These are phyloP conservation scores for Cecidostiba fungosa DNA, from an alignment of 2,888 invertebrate genomes.

Conservation along the genomic window DNA sequence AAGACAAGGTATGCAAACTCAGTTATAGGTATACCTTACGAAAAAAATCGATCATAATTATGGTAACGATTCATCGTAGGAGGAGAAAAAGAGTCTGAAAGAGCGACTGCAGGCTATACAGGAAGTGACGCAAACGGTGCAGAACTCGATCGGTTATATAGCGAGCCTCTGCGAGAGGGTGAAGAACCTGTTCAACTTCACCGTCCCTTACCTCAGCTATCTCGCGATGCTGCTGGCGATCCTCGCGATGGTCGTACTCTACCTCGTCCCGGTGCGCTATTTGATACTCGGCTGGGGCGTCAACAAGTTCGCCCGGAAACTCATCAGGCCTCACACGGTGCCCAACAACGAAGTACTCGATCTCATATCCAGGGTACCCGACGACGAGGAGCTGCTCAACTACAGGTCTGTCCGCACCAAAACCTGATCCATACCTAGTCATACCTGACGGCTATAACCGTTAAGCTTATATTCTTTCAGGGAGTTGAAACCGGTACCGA, in stretches of 20 bases:
- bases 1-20: slow-evolving; percentile 85
- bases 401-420: slow-evolving; percentile 69
- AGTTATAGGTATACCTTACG: background rate
- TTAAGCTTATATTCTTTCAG: slow-evolving; percentile 74
- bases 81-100: slow-evolving; percentile 97
- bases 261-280: slow-evolving; percentile 93
- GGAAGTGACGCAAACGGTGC: slow-evolving; percentile 98
- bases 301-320: slow-evolving; percentile 97
- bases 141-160: slow-evolving; percentile 96
- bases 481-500: slow-evolving; percentile 85
- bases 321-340: slow-evolving; percentile 95
- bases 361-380: slow-evolving; percentile 95
- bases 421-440: too few species aligned
- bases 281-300: slow-evolving; percentile 96
- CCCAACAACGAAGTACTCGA: slow-evolving; percentile 98
- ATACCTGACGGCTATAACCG: too few species aligned
- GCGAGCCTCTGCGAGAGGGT: slow-evolving; percentile 96
- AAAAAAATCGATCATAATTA: background rate
- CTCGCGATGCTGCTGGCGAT: slow-evolving; percentile 91
- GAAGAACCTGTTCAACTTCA: slow-evolving; percentile 98
- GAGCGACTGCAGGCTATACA: slow-evolving; percentile 97
- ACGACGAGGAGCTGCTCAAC: slow-evolving; percentile 94
- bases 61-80: slow-evolving; percentile 82
- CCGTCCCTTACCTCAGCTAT: slow-evolving; percentile 97
- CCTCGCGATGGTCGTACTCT: slow-evolving; percentile 89